Evolutionary conservation across 2,888 invertebrate species (phyloP), one percentile per base, ranked within the genome.

Genomic region (Polietes domitor): DNA sequence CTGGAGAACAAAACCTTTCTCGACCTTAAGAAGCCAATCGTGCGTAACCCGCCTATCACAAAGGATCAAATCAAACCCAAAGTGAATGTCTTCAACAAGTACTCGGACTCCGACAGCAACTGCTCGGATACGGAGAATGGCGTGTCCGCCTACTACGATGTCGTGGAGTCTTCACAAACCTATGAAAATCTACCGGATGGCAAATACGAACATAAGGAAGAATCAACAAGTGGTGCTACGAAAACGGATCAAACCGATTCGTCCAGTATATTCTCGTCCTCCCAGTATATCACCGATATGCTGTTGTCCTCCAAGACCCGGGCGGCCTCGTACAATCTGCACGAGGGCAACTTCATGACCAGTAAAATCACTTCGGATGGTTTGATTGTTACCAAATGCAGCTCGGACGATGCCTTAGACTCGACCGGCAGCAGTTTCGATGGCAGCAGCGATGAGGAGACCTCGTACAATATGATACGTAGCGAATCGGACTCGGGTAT

Each of bases 21-120:
- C 83, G 92, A 92, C 88, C 89, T 91, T 86, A 92, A 92, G 86
- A 92, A 92, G 80, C 88, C 92, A 76, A 92, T 94, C 82, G 92
- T 92, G 9, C 93, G 95, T 88, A 94, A 95, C 87, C 94, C 94
- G 0, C 95, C 95, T 41, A 93, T 95, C 87, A 94, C 94, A 86
- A 94, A 94, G 92, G 95, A 95, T 86, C 94, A 94, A 86, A 94
- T 95, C 87, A 94, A 95, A 88, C 95, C 95, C 70, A 94, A 94
- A 89, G 94, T 95, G 81, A 95, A 94, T 87, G 92, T 94, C 65
- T 94, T 94, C 88, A 93, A 94, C 77, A 93, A 94, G 86, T 94
- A 93, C 85, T 93, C 94, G 70, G 94, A 94, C 87, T 93, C 94
- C 2, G 94, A 94, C 53, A 93, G 94, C 83, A 94, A 94, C 63